phyloP scores from a whole-genome alignment of 2,797 vertebrate genomes.

The Xenopus petersii region DNA sequence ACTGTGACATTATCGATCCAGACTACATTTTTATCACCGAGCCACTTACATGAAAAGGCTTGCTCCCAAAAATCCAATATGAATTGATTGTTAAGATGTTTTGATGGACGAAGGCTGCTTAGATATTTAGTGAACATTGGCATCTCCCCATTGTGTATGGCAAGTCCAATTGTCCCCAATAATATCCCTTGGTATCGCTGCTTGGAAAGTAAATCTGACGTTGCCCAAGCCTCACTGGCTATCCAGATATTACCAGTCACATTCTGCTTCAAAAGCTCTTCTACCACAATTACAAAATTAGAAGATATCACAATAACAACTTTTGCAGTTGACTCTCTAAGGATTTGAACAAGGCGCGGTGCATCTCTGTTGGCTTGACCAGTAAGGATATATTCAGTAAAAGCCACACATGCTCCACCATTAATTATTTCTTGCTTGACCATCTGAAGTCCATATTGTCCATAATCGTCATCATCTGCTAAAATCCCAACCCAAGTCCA shows the following conservation, averaged over 20 bases:
- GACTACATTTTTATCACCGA: neutral
- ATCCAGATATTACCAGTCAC: constrained; percentile 5
- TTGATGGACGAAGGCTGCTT: neutral
- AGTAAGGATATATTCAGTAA: neutral
- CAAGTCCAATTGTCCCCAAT: neutral
- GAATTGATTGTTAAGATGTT: neutral
- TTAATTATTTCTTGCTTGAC: neutral
- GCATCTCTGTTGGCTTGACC: neutral
- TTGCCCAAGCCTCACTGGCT: constrained; percentile 14
- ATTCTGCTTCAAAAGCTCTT: constrained; percentile 7
- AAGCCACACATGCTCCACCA: neutral
- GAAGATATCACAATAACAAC: constrained; percentile 7
- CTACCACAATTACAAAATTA: neutral
- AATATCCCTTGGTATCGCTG: neutral
- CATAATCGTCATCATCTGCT: neutral
- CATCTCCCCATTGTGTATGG: neutral
- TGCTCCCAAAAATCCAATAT: neutral
- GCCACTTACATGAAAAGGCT: neutral
- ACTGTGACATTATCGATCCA: neutral
- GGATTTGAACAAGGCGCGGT: neutral
- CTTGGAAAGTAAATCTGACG: neutral
- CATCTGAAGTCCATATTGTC: neutral
- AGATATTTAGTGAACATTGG: neutral
- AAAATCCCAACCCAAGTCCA: neutral
- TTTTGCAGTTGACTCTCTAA: neutral